These are phyloP conservation scores for Poecilia picta DNA, from an alignment of 2,797 vertebrate species.

Conservation along the genomic window DNA sequence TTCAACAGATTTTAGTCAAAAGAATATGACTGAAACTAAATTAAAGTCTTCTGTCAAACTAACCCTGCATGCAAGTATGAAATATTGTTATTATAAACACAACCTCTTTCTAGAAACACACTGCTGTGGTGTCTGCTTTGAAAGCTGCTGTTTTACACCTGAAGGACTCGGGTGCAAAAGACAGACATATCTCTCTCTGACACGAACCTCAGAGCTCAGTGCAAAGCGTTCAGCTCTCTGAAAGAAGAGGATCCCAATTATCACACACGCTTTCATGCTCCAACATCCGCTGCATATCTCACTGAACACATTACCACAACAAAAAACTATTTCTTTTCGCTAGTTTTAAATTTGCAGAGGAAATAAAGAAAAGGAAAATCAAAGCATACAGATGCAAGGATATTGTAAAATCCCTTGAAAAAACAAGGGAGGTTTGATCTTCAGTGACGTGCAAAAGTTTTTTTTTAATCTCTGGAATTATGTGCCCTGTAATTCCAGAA, in stretches of 20 bases:
- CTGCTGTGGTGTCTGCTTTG: not conserved
- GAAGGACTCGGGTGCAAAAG: not conserved
- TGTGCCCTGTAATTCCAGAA: not conserved
- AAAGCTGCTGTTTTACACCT: conserved; percentile 10
- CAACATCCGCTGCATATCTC: not conserved
- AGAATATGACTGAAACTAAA: not conserved
- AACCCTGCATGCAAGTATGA: not conserved
- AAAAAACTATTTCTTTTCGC: not conserved
- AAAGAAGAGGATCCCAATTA: not conserved
- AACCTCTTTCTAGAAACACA: not conserved
- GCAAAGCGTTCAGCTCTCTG: not conserved
- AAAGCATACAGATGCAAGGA: not conserved
- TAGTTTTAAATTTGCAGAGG: not conserved
- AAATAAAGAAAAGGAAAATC: not conserved
- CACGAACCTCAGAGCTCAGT: conserved; percentile 4
- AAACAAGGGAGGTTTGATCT: not conserved
- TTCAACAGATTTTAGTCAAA: not conserved
- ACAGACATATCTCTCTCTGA: conserved; percentile 1
- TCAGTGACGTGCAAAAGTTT: not conserved
- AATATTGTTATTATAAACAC: not conserved
- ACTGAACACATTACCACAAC: not conserved
- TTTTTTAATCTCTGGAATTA: not conserved
- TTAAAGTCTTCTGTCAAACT: not conserved
- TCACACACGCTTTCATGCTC: conserved; percentile 9
- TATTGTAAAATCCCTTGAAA: not conserved